phyloP scores from a whole-genome alignment of 2,797 vertebrate genomes.

The Parambassis ranga region DNA sequence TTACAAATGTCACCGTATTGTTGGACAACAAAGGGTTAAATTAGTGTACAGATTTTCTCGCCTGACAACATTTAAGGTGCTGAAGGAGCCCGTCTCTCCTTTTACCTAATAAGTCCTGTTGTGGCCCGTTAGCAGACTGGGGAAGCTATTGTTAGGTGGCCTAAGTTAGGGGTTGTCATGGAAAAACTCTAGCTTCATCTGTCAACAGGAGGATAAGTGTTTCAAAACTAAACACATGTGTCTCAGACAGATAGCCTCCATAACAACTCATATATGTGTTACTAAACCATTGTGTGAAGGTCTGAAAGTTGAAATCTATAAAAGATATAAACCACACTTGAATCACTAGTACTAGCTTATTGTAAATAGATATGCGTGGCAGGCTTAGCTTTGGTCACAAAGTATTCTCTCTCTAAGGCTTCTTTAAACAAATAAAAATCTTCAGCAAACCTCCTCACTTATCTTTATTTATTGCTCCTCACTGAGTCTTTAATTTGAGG shows the following conservation, averaged over 20 bases:
- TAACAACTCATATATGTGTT: constrained; percentile 14
- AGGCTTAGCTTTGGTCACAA: not conserved
- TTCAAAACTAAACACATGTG: constrained; percentile 57
- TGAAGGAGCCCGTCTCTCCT: constrained; percentile 44
- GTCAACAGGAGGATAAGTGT: constrained; percentile 61
- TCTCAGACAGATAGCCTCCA: constrained; percentile 48
- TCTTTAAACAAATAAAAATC: not conserved
- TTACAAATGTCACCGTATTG: too few relatives aligned
- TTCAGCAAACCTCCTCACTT: not conserved
- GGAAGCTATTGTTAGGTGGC: constrained; percentile 55
- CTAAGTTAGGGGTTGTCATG: constrained; percentile 52
- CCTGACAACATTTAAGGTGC: constrained; percentile 8
- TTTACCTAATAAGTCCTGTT: constrained; percentile 49
- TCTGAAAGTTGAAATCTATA: not conserved
- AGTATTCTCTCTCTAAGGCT: not conserved
- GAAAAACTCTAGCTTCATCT: constrained; percentile 62
- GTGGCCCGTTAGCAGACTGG: constrained; percentile 35
- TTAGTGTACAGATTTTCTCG: constrained; percentile 1
- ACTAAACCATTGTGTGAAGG: constrained; percentile 1
- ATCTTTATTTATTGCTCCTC: constrained; percentile 8
- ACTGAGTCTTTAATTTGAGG: constrained; percentile 14
- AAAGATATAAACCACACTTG: not conserved
- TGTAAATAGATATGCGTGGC: not conserved
- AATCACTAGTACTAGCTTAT: not conserved
- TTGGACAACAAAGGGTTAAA: not conserved